phyloP scores from a whole-genome alignment of 1,140 invertebrate genomes.

The Camponotus floridanus region DNA sequence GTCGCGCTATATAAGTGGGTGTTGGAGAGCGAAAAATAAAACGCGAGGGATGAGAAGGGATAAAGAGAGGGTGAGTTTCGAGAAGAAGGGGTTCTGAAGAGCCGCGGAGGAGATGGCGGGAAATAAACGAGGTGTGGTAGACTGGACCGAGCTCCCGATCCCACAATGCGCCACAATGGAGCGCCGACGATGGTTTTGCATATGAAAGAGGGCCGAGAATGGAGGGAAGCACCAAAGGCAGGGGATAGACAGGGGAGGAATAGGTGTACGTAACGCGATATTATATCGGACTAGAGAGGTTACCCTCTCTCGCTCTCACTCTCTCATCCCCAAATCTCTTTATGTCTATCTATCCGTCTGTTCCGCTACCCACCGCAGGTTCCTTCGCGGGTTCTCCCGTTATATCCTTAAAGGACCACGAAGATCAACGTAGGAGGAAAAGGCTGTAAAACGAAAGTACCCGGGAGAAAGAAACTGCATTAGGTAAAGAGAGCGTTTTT shows the following conservation, averaged over 20 bases:
- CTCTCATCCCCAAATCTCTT: slow-evolving; percentile 46
- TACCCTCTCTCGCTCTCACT: slow-evolving; percentile 3
- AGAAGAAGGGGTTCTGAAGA: slow-evolving; percentile 39
- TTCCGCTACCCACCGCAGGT: slow-evolving; percentile 23
- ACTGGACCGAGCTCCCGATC: slow-evolving; percentile 81
- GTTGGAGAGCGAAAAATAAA: slow-evolving; percentile 22
- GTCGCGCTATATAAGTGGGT: slow-evolving; percentile 40
- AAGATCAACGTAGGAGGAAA: not conserved
- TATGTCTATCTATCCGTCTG: slow-evolving; percentile 56
- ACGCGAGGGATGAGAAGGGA: slow-evolving; percentile 35
- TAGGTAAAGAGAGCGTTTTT: slow-evolving; percentile 64
- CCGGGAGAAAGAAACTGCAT: slow-evolving; percentile 64
- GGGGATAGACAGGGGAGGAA: slow-evolving; percentile 30
- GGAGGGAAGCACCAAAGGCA: slow-evolving; percentile 57
- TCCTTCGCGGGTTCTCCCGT: not conserved
- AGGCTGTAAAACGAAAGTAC: slow-evolving; percentile 58
- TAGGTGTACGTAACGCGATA: slow-evolving; percentile 73
- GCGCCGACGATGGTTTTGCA: slow-evolving; percentile 82
- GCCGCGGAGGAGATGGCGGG: slow-evolving; percentile 66
- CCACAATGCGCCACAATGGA: slow-evolving; percentile 82
- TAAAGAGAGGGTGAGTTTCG: slow-evolving; percentile 10
- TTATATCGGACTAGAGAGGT: slow-evolving; percentile 76
- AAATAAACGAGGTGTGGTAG: slow-evolving; percentile 83
- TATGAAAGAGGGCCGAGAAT: slow-evolving; percentile 82
- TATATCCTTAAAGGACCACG: slow-evolving; percentile 17